Conservation (phyloP, 2,113 vertebrate species). For the Stigmatopora argus region DNA sequence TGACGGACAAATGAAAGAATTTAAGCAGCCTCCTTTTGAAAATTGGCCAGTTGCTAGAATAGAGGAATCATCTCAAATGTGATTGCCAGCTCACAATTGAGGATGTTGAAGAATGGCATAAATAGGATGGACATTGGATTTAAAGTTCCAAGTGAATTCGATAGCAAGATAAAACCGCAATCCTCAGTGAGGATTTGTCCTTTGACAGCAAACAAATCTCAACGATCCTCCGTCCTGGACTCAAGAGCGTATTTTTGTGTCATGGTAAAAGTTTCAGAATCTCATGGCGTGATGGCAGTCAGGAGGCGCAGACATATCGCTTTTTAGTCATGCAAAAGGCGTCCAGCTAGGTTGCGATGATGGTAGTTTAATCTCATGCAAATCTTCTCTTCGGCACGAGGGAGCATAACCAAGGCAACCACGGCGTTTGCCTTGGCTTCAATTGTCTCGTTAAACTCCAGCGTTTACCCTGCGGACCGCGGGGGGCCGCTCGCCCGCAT, state of each 20-base stretch:
- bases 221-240: too few species aligned
- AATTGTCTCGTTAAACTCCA: conserved; percentile 7
- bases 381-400: background rate
- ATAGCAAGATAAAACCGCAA: background rate
- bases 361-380: background rate
- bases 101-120: conserved; percentile 2
- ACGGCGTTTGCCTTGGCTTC: conserved; percentile 3
- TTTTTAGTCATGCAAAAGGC: background rate
- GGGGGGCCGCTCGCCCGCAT: background rate
- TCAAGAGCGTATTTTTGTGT: too few species aligned
- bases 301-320: background rate
- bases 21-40: conserved; percentile 62
- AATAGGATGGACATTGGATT: background rate
- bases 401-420: background rate
- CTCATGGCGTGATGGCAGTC: too few species aligned
- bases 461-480: background rate
- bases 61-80: conserved; percentile 63
- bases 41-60: conserved; percentile 44
- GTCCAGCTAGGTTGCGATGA: background rate
- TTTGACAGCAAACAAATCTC: background rate
- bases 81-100: conserved; percentile 59
- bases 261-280: too few species aligned
- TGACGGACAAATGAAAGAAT: conserved; percentile 74
- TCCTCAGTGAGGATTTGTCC: background rate
- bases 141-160: conserved; percentile 1